Percentiles rank a stretch among this genome's conserved stretches.
phyloP scores from a whole-genome alignment of 1,140 invertebrate genomes.

The Sycobia sp. region DNA sequence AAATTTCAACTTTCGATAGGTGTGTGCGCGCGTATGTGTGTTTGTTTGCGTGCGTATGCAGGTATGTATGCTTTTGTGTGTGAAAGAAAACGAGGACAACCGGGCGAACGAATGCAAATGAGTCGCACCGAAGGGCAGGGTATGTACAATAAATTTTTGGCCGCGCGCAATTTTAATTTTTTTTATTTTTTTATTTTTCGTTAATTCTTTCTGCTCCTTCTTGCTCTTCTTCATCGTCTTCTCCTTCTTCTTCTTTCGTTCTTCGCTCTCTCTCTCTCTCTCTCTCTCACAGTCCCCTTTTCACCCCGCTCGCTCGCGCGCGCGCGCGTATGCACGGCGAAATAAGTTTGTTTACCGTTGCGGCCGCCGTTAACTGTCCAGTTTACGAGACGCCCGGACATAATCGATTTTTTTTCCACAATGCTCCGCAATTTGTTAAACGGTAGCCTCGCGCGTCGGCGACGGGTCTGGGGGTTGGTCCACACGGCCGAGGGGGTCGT shows the following conservation, averaged over 20 bases:
- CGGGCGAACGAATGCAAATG: conserved; percentile 26
- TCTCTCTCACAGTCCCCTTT: too few relatives aligned
- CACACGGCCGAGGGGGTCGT: too few relatives aligned
- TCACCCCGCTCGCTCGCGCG: too few relatives aligned
- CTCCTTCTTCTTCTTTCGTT: too few relatives aligned
- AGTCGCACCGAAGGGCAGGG: conserved; percentile 2
- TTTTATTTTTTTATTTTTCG: neutral
- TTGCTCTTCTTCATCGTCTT: too few relatives aligned
- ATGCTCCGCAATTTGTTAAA: conserved; percentile 19
- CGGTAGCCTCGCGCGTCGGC: conserved; percentile 5
- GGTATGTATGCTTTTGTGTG: conserved; percentile 28
- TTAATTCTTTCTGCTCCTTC: too few relatives aligned
- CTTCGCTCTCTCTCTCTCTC: too few relatives aligned
- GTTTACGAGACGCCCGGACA: conserved; percentile 24
- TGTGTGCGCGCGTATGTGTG: too few relatives aligned
- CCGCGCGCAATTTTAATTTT: neutral
- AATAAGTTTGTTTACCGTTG: conserved; percentile 25
- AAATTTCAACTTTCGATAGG: too few relatives aligned
- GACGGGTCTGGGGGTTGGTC: too few relatives aligned
- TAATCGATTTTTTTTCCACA: conserved; percentile 33
- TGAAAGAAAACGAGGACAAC: conserved; percentile 20
- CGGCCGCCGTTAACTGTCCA: conserved; percentile 10
- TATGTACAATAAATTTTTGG: conserved; percentile 29
- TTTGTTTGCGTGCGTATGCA: too few relatives aligned
- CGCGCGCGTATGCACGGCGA: too few relatives aligned